Conservation (phyloP, 2,113 vertebrate genomes). For the Limanda limanda region DNA sequence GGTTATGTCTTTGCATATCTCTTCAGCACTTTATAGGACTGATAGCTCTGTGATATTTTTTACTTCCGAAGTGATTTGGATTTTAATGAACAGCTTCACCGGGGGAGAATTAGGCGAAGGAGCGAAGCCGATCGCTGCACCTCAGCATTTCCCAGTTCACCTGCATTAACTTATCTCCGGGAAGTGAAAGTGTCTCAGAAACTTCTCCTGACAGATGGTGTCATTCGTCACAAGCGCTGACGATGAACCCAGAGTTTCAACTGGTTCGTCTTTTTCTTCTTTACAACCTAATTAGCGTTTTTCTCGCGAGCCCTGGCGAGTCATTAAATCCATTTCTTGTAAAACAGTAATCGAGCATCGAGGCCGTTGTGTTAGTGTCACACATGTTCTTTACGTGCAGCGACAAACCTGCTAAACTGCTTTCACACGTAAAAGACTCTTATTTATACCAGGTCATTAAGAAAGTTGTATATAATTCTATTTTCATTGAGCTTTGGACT, state of each 20-base stretch:
- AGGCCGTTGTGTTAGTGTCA: background rate
- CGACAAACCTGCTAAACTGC: background rate
- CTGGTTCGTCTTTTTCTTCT: background rate
- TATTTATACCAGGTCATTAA: constrained; percentile 16
- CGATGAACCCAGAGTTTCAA: background rate
- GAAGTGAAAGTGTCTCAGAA: background rate
- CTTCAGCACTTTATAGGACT: background rate
- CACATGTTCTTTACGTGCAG: background rate
- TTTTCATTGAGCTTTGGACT: background rate
- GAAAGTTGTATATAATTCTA: background rate
- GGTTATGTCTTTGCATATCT: constrained; percentile 13
- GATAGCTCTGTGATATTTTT: constrained; percentile 11
- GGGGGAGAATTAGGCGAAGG: background rate
- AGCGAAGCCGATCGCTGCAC: background rate
- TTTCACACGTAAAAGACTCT: background rate
- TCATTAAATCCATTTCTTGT: constrained; percentile 7
- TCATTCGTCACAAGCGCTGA: background rate
- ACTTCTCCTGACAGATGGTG: background rate
- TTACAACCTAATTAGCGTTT: constrained; percentile 22
- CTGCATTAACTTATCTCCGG: background rate
- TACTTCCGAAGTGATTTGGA: constrained; percentile 20
- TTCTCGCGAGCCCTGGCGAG: constrained; percentile 20
- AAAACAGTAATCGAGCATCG: background rate
- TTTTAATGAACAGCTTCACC: constrained; percentile 16
- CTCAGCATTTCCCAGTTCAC: background rate